These are phyloP conservation scores for Octonoba sinensis DNA, from an alignment of 2,888 invertebrate genomes.

Conservation along the genomic window DNA sequence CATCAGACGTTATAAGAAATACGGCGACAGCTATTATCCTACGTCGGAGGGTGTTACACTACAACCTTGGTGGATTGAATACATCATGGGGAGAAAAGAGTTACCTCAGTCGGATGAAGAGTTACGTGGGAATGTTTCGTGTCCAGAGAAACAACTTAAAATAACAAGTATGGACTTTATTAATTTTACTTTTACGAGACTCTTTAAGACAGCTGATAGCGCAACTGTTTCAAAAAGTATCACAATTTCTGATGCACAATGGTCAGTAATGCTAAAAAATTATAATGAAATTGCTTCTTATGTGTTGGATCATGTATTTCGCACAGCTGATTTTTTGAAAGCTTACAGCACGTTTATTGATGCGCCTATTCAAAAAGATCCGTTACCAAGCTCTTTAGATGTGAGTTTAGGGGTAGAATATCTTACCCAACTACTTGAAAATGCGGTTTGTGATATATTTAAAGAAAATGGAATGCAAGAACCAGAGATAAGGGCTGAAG, in stretches of 20 bases:
- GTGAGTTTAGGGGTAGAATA: not conserved
- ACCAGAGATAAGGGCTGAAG: not conserved
- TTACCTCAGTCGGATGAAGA: not conserved
- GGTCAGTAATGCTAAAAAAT: not conserved
- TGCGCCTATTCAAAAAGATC: not conserved
- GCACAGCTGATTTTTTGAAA: not conserved
- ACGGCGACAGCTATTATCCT: not conserved
- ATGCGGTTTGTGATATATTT: no score
- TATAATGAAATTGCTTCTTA: not conserved
- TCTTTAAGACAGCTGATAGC: no score
- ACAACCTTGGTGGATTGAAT: not conserved
- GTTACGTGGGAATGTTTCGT: not conserved
- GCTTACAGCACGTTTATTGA: not conserved
- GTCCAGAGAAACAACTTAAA: no score
- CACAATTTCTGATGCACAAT: not conserved
- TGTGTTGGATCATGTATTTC: not conserved
- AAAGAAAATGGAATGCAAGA: not conserved
- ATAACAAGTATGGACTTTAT: not conserved
- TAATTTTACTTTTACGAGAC: not conserved
- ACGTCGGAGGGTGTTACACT: not conserved
- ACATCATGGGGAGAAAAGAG: not conserved
- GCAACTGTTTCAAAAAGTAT: no score
- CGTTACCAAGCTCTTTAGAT: not conserved
- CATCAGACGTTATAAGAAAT: slow-evolving; percentile 4
- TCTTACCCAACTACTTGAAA: not conserved